Conservation (phyloP, 2,797 vertebrate genomes). For the Serranus cabrilla region DNA sequence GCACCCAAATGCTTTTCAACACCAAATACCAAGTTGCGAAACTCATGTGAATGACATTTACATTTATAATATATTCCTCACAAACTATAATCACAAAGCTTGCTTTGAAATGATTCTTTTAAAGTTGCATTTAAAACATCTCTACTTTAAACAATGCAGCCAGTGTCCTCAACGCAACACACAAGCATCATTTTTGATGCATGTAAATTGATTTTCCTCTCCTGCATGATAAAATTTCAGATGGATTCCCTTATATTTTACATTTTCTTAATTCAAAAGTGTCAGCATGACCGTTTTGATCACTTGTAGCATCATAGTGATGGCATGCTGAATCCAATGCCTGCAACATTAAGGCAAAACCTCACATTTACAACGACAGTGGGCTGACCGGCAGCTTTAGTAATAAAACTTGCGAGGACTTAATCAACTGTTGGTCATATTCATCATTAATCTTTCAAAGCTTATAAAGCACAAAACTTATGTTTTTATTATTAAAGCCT, state of each 20-base stretch:
- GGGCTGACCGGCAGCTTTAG: not conserved
- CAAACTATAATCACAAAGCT: not conserved
- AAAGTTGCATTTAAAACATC: conserved; percentile 11
- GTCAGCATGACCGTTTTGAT: not conserved
- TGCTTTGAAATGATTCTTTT: conserved; percentile 4
- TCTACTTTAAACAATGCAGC: conserved; percentile 14
- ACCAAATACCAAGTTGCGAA: conserved; percentile 9
- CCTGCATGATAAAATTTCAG: not conserved
- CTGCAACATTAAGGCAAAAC: not conserved
- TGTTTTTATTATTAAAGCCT: not conserved
- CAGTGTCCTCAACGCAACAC: not conserved
- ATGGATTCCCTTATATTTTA: not conserved
- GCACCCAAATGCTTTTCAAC: conserved; percentile 10
- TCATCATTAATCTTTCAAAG: not conserved
- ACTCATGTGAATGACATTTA: not conserved
- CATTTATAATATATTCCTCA: not conserved
- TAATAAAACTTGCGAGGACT: not conserved
- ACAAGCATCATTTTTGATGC: not conserved
- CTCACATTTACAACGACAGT: not conserved
- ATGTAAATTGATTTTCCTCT: not conserved
- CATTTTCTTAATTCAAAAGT: not conserved
- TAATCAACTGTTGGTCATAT: not conserved
- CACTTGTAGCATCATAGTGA: not conserved
- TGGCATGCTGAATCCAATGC: not conserved
- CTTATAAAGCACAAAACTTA: not conserved